A percentile compares a stretch with the other conserved stretches of the same genome.
These are phyloP conservation scores for Drosophila peninsularis DNA, from an alignment of 2,888 invertebrate genomes.

Conservation along the genomic window DNA sequence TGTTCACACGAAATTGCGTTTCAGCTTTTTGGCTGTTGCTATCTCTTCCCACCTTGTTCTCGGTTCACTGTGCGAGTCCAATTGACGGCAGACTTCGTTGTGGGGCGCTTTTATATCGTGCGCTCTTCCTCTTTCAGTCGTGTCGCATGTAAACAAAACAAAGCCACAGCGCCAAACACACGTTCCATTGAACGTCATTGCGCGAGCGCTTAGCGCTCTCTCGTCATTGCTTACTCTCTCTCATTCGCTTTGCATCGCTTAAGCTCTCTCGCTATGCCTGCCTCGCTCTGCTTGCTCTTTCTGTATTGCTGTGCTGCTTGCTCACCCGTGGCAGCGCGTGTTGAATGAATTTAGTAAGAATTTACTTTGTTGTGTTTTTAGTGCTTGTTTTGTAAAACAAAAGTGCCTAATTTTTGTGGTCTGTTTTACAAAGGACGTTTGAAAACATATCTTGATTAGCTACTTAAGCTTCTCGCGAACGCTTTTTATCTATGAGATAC, in stretches of 20 bases:
- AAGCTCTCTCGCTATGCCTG: slow-evolving; percentile 4
- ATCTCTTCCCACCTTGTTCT: slow-evolving; percentile 14
- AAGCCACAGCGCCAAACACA: slow-evolving; percentile 15
- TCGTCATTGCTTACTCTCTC: not conserved
- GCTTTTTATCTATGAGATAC: not conserved
- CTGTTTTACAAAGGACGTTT: not conserved
- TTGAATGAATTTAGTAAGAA: slow-evolving; percentile 15
- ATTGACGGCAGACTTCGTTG: slow-evolving; percentile 23
- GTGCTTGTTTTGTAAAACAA: not conserved
- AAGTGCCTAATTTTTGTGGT: not conserved
- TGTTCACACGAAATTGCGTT: slow-evolving; percentile 49
- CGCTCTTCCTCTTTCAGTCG: slow-evolving; percentile 36
- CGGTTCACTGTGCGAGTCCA: slow-evolving; percentile 28
- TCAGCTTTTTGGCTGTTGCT: slow-evolving; percentile 30
- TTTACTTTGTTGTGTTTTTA: slow-evolving; percentile 8
- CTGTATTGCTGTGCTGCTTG: not conserved
- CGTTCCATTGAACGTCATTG: slow-evolving; percentile 29
- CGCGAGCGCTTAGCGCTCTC: slow-evolving; percentile 15
- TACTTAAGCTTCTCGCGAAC: not conserved
- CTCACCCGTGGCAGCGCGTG: slow-evolving; percentile 16
- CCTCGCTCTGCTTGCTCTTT: slow-evolving; percentile 3
- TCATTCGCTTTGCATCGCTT: not conserved
- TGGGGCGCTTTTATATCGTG: slow-evolving; percentile 48
- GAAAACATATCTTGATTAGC: slow-evolving; percentile 1
- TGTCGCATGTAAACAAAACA: slow-evolving; percentile 46